Percentiles rank a stretch among this genome's conserved stretches.
Evolutionary conservation across 2,797 vertebrate genomes (phyloP).

Genomic region (Sebastes aleutianus): DNA sequence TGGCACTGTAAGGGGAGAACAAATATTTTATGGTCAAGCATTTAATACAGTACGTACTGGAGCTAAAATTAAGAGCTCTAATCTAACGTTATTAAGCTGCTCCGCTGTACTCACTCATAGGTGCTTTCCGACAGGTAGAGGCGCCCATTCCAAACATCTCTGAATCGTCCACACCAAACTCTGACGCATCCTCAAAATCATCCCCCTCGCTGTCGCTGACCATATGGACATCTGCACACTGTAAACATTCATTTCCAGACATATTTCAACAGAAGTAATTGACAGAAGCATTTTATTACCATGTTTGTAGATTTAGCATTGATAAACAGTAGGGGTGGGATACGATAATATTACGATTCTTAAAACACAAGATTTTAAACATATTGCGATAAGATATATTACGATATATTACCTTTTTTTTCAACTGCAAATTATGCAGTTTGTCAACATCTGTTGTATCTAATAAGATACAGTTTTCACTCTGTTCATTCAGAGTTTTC

Average conservation of each 20-base stretch:
- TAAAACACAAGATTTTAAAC: no score
- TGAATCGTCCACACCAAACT: slow-evolving; percentile 97
- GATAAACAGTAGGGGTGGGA: background rate
- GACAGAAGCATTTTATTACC: background rate
- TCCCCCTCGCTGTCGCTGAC: slow-evolving; percentile 98
- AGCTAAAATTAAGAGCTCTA: background rate
- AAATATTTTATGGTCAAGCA: background rate
- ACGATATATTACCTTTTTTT: no score
- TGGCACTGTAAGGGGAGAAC: slow-evolving; percentile 86
- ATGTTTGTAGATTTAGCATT: background rate
- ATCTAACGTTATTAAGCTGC: background rate
- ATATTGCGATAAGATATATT: no score
- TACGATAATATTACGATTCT: no score
- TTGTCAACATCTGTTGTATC: no score
- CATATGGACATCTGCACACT: slow-evolving; percentile 98
- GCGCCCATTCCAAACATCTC: slow-evolving; percentile 97
- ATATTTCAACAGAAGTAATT: background rate
- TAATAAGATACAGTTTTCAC: no score
- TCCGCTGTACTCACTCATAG: slow-evolving; percentile 89
- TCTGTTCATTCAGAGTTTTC: no score
- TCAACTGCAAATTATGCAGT: no score
- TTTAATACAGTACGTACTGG: background rate
- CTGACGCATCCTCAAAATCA: slow-evolving; percentile 97
- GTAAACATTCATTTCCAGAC: slow-evolving; percentile 27
- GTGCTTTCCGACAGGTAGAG: slow-evolving; percentile 92